These are phyloP conservation scores for Acrocephalus scirpaceus DNA, from an alignment of 2,797 vertebrate genomes.

Conservation along the genomic window DNA sequence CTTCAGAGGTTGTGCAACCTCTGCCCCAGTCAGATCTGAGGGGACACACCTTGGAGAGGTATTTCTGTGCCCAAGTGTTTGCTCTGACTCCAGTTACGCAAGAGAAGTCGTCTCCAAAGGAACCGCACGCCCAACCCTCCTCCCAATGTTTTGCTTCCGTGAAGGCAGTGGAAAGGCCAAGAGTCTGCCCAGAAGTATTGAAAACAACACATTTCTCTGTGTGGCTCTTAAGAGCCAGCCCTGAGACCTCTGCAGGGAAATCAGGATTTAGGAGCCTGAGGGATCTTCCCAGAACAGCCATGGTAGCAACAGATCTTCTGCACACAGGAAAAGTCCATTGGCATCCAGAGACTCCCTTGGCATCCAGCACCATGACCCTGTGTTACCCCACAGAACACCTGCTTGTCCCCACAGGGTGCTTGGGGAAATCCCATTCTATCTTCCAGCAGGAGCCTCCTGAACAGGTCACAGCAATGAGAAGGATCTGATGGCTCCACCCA, in stretches of 20 bases:
- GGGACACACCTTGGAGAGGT: not conserved
- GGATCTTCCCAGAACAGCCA: not conserved
- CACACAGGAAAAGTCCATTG: fast-evolving
- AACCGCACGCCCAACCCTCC: not conserved
- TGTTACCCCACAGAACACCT: fast-evolving
- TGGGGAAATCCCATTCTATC: fast-evolving
- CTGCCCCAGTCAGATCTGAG: fast-evolving
- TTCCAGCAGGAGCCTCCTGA: not conserved
- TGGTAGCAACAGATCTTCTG: not conserved
- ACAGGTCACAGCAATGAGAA: fast-evolving
- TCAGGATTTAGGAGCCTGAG: not conserved
- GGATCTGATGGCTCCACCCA: not conserved
- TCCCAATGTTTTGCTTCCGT: not conserved
- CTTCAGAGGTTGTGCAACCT: fast-evolving
- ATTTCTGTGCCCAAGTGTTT: not conserved
- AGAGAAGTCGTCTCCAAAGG: not conserved
- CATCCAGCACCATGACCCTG: fast-evolving
- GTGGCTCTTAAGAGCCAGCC: not conserved
- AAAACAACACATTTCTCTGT: not conserved
- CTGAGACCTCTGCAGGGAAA: not conserved
- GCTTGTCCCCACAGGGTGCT: not conserved
- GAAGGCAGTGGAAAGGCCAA: fast-evolving
- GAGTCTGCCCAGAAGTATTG: not conserved
- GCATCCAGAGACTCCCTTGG: not conserved
- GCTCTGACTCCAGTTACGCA: not conserved